A percentile compares a stretch with the other conserved stretches of the same genome.
These are phyloP conservation scores for Stenoptilia bipunctidactyla DNA, from an alignment of 2,888 invertebrate genomes.

Conservation along the genomic window DNA sequence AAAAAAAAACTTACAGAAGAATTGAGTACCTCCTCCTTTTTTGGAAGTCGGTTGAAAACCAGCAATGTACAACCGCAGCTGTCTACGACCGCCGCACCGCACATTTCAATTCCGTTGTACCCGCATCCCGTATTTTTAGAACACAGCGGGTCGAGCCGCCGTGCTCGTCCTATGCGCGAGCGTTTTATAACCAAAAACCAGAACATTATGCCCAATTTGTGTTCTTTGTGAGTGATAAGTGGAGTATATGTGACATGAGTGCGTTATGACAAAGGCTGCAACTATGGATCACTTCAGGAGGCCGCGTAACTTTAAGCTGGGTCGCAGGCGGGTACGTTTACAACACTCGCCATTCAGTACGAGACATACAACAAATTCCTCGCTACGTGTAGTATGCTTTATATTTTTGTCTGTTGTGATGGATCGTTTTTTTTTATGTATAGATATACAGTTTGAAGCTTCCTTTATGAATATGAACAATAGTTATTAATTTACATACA, in stretches of 20 bases:
- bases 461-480: too few relatives aligned
- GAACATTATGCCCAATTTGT: conserved; percentile 6
- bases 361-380: not conserved
- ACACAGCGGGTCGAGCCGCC: conserved; percentile 37
- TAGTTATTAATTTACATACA: too few relatives aligned
- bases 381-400: too few relatives aligned
- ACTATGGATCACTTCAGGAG: conserved; percentile 28
- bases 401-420: too few relatives aligned
- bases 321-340: conserved; percentile 35
- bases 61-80: conserved; percentile 14
- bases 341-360: not conserved
- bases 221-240: conserved; percentile 21
- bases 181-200: conserved; percentile 22
- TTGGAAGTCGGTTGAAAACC: too few relatives aligned
- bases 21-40: too few relatives aligned
- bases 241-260: conserved; percentile 37
- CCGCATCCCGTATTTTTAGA: conserved; percentile 46
- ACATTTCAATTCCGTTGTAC: conserved; percentile 14
- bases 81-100: conserved; percentile 15
- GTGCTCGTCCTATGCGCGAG: conserved; percentile 2
- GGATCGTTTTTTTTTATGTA: too few relatives aligned
- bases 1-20: too few relatives aligned
- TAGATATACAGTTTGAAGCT: too few relatives aligned
- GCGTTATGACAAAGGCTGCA: conserved; percentile 56
- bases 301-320: conserved; percentile 26